Evolutionary conservation across 2,888 invertebrate genomes (phyloP), one percentile per base, ranked within the genome.

Genomic region (Bellardia bayeri): DNA sequence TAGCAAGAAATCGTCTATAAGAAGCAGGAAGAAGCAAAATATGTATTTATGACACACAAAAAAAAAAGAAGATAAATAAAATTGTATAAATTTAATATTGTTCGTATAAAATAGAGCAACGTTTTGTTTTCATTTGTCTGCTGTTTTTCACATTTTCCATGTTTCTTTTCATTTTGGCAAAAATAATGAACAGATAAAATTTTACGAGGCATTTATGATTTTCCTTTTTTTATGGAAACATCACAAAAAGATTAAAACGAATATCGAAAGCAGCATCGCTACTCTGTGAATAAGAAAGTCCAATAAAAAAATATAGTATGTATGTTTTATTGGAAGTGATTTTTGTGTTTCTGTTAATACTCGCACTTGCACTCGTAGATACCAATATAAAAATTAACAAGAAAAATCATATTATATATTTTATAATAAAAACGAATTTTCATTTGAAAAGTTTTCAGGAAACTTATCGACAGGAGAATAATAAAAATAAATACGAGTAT

Each of bases 141-240:
- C 14, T 49, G 71, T 16, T 78, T 69, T 66, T 68, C 30, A 51
- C 23, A 68, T 54, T 54, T 54, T 11, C 1, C 54, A 56, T 66
- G 45, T 49, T 42, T 66, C 30, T 74, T 79, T 66, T 58, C 54
- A 45, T 66, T 85, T 80, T 54, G 51, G 14, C 63, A 40, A 66
- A 75, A 85, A 85, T 85, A 74, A 85, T 85, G 80, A 80, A 75
- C 61, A 74, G 80, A 80, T 85, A 85, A 85, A 85, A 85, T 75
- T 85, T 85, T 85, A 85, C 85, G 85, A 85, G 74, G 85, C 85
- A 80, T 85, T 85, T 85, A 85, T 75, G 80, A 80, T 80, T 63
- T 85, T 80, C 42, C 40, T 68, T 63, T 71, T 80, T 85, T 85
- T 72, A 78, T 72, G 64, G 42, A 58, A 56, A 78, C 63, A 78